Evolutionary conservation across 2,888 invertebrate species (phyloP).

Genomic region (Drosophila mulleri): DNA sequence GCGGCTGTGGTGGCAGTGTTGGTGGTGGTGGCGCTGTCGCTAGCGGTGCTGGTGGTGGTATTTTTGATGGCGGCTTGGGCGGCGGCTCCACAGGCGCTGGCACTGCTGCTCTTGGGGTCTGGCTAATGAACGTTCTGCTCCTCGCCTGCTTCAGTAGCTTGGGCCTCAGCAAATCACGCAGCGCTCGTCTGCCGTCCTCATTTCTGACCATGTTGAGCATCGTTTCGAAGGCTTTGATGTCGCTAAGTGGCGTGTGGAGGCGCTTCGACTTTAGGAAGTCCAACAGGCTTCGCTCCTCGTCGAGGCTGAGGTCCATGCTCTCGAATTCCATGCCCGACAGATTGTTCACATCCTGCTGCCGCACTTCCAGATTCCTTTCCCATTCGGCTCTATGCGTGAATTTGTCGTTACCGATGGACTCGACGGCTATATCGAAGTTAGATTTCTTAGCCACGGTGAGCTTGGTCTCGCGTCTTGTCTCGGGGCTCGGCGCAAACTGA

Average conservation of each 20-base stretch:
- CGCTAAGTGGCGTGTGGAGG: conserved; percentile 18
- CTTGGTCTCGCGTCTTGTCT: no score
- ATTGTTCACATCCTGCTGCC: no score
- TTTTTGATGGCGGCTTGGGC: background rate
- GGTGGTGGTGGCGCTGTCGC: no score
- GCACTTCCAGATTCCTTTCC: background rate
- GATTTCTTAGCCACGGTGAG: no score
- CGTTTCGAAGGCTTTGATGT: conserved; percentile 29
- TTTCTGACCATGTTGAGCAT: conserved; percentile 2
- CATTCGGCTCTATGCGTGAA: accelerated
- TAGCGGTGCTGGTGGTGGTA: no score
- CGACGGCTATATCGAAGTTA: background rate
- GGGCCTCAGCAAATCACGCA: conserved; percentile 13
- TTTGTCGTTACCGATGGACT: background rate
- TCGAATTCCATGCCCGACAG: background rate
- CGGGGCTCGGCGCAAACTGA: no score
- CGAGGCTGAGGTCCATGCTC: conserved; percentile 8
- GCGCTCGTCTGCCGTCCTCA: background rate
- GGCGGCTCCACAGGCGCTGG: background rate
- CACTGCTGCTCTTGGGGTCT: accelerated
- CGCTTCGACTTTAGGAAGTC: conserved; percentile 23
- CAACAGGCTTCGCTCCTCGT: conserved; percentile 22
- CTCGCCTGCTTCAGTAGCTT: background rate
- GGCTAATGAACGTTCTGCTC: background rate
- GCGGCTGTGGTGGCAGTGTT: no score